phyloP scores from a whole-genome alignment of 2,797 vertebrate species.

The Sphaeramia orbicularis region DNA sequence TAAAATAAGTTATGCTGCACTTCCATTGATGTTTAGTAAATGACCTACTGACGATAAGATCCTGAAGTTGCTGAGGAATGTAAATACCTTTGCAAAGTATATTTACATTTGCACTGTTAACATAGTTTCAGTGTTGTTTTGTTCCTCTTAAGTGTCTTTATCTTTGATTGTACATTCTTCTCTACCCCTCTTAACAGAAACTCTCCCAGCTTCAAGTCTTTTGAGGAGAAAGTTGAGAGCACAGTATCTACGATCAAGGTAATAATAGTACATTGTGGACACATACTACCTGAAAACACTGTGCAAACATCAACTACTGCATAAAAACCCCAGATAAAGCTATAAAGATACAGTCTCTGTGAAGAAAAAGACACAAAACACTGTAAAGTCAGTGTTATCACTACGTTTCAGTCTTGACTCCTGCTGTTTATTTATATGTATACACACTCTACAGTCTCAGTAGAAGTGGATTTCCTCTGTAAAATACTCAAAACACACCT shows the following conservation, averaged over 20 bases:
- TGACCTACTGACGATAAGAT: too few species aligned
- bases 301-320: background rate
- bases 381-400: constrained; percentile 47
- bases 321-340: background rate
- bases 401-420: constrained; percentile 23
- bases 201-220: constrained; percentile 96
- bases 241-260: constrained; percentile 97
- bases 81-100: too few species aligned
- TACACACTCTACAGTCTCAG: constrained; percentile 6
- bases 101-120: background rate
- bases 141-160: background rate
- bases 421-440: constrained; percentile 31
- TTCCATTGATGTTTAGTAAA: too few species aligned
- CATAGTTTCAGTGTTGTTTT: background rate
- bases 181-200: constrained; percentile 86
- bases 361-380: constrained; percentile 4
- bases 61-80: too few species aligned
- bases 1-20: too few species aligned
- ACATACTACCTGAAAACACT: background rate
- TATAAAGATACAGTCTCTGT: background rate
- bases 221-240: constrained; percentile 97
- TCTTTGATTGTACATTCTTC: background rate
- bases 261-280: background rate
- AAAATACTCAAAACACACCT: background rate
- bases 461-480: background rate